These are phyloP conservation scores for Tapera naevia DNA, from an alignment of 2,797 vertebrate genomes.

Conservation along the genomic window DNA sequence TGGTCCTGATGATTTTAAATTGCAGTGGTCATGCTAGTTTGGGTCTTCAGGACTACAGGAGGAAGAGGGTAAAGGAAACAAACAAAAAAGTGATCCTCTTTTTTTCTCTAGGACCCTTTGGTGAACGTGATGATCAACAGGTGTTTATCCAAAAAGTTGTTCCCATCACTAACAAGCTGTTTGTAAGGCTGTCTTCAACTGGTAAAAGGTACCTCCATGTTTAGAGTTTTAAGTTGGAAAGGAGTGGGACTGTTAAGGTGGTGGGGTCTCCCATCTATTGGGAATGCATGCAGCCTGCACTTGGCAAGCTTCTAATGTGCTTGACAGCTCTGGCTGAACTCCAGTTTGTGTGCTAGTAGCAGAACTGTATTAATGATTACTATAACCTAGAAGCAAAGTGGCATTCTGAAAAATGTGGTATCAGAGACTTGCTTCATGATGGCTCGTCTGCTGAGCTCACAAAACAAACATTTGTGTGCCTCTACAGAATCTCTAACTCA, in stretches of 20 bases:
- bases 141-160: conserved; percentile 99
- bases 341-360: neutral
- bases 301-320: neutral
- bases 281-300: neutral
- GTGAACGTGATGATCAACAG: conserved; percentile 96
- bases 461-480: neutral
- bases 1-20: neutral
- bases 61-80: neutral
- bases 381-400: neutral
- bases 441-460: neutral
- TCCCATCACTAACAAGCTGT: conserved; percentile 95
- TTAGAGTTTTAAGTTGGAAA: neutral
- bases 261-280: neutral
- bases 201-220: conserved; percentile 86
- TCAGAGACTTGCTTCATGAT: neutral
- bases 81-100: neutral
- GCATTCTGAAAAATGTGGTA: neutral
- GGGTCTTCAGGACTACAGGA: neutral
- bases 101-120: conserved; percentile 88
- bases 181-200: conserved; percentile 96
- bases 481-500: neutral
- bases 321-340: neutral
- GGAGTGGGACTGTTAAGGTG: neutral
- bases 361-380: neutral
- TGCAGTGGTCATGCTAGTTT: neutral